A percentile compares a stretch with the other conserved stretches of the same genome.
These are phyloP conservation scores for Nerophis lumbriciformis DNA, from an alignment of 2,113 vertebrate genomes.

Conservation along the genomic window DNA sequence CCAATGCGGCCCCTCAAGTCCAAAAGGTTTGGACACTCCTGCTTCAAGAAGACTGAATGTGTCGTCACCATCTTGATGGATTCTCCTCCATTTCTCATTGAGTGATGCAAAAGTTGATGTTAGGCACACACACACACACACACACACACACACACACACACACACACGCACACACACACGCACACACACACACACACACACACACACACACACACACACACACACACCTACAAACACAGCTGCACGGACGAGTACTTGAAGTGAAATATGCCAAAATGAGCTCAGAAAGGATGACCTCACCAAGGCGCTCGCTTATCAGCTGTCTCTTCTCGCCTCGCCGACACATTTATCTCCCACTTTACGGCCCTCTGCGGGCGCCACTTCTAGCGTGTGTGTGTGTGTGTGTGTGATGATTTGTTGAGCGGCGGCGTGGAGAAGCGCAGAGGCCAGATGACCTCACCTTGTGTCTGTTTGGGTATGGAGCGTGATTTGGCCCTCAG, in stretches of 20 bases:
- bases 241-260: neutral
- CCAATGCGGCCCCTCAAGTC: no score
- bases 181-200: no score
- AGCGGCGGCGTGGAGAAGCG: conserved; percentile 14
- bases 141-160: neutral
- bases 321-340: conserved; percentile 25
- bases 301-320: conserved; percentile 48
- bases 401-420: conserved; percentile 27
- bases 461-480: conserved; percentile 9
- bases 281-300: conserved; percentile 57
- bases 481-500: conserved; percentile 3
- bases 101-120: no score
- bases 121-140: neutral
- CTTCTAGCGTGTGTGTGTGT: conserved; percentile 15
- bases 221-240: neutral
- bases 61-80: no score
- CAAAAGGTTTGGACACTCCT: no score
- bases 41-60: no score
- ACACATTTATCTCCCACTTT: conserved; percentile 27
- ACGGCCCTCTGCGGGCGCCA: conserved; percentile 13
- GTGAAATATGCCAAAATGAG: conserved; percentile 50
- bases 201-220: neutral
- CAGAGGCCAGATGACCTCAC: conserved; percentile 42
- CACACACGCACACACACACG: no score
- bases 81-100: no score